Base-by-base conservation (phyloP, 2,113 vertebrate species). In the Aix galericulata region DNA sequence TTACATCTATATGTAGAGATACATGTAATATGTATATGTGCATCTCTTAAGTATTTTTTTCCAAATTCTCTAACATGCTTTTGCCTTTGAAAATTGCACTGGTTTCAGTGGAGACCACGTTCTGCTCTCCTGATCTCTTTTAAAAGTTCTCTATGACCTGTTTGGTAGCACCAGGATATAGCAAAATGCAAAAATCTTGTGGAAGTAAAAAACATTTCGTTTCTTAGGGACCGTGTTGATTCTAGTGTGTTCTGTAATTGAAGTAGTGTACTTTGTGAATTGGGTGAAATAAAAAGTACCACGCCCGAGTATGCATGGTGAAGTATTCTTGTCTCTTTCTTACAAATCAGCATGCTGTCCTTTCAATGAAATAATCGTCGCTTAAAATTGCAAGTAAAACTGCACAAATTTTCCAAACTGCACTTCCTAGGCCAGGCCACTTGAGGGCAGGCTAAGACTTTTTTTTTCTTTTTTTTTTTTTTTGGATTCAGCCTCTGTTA, bases 401-500 rank as follows among this genome's bases (percentile, higher is more conserved):
- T 11, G 11, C 2, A 25, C 2, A 4, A 0, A 0, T 31, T 21
- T 34, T 76, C 31, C 16, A 4, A 0, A 3, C 1, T 63, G 68
- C 12, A 17, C 26, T 52, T 89, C 40, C 26, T 1, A 0, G 20
- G 3, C 3, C 0, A 0, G 20, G 16, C 62, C 95, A 32, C 84
- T 8, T 9, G 95, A 94, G 55, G 90, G 86, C 96, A 91, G 73
- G 17, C 0, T 2, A 16, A 75, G 32, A 36, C 44, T 21, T 17
- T 6, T 40, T 40, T 40, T 13, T 40, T 36, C 9, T 40, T 40
- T 13, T 40, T 40, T 40, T 40, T 40, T 40, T 40, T 40, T 40
- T 40, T 13, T 40, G 12, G 31, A 5, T 17, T 42, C 10, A 21
- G 25, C 15, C 14, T 2, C 21, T 1, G 36, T 32, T 17, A 0